Percentiles rank a stretch among this genome's conserved stretches.
Evolutionary conservation across 2,113 vertebrate species (phyloP).

Genomic region (Rana temporaria): DNA sequence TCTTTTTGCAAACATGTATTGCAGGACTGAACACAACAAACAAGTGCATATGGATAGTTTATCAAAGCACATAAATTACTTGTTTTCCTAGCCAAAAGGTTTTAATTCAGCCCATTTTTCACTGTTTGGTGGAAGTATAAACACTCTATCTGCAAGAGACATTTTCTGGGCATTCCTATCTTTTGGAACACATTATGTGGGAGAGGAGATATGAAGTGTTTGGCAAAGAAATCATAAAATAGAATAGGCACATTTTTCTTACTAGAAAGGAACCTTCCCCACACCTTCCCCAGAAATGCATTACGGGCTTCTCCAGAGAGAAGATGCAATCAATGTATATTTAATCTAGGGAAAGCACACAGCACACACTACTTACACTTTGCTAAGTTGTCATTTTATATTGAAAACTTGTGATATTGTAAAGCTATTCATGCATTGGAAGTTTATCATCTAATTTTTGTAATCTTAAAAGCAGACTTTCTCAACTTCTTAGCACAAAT

Average conservation of each 20-base stretch:
- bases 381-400: no score
- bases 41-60: slow-evolving; percentile 52
- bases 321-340: slow-evolving; percentile 29
- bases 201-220: slow-evolving; percentile 48
- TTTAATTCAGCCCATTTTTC: slow-evolving; percentile 55
- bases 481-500: no score
- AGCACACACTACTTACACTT: background rate
- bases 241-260: slow-evolving; percentile 50
- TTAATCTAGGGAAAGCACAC: slow-evolving; percentile 19
- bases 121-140: slow-evolving; percentile 54
- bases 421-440: no score
- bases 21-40: slow-evolving; percentile 21
- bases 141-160: slow-evolving; percentile 55
- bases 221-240: slow-evolving; percentile 42
- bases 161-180: slow-evolving; percentile 52
- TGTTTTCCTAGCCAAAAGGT: slow-evolving; percentile 48
- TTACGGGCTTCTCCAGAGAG: slow-evolving; percentile 3
- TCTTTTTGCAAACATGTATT: slow-evolving; percentile 28
- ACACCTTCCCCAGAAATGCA: slow-evolving; percentile 45
- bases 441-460: no score
- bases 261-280: slow-evolving; percentile 43
- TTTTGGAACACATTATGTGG: slow-evolving; percentile 52
- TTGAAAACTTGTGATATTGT: no score
- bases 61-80: slow-evolving; percentile 54
- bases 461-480: no score